Evolutionary conservation across 23 tunicate species (phyloP), one percentile per base, ranked within the genome.

Genomic region (Botrylloides violaceus): DNA sequence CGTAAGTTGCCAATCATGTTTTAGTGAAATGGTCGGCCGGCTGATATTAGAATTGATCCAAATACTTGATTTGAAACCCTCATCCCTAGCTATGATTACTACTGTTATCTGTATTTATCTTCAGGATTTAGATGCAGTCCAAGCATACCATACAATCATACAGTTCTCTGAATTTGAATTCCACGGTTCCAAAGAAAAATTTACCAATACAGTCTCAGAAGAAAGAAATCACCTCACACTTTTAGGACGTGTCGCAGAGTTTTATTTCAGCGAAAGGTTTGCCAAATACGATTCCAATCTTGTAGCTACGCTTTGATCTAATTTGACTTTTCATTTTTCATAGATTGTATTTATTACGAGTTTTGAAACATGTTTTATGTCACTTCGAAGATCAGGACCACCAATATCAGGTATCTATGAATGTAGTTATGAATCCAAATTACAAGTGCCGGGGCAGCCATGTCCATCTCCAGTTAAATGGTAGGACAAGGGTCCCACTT

Each of bases 201-300:
- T 88, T 34, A 47, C 71, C 22, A 75, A 88, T 32, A 36, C 77
- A 39, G 55, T 88, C 4, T 70, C 63, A 26, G 95, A 87, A 2
- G 86, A 80, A 29, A 70, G 78, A 58, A 64, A 33, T n/a, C 55
- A 70, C 34, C 28, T 58, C 24, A 21, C 56, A 2, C 59, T 88
- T 20, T 70, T 81, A 4, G 72, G 87, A 39, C 73, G 81, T 30
- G 26, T 88, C 25, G 34, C 87, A n/a, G 73, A 81, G 28, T 72
- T 71, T 73, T 88, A 81, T 61, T 88, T 88, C 53, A 78, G 66
- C 29, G 96, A 88, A 72, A 82, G 96, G 96, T 88, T 56, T 0
- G n/a, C n/a, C n/a, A n/a, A 6, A 3, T 26, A 28, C 19, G n/a
- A n/a, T 49, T 49, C 21, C n/a, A 19, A 1, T n/a, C 0, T 49